Conservation (phyloP, 2,888 invertebrate genomes). For the Callosobruchus maculatus region DNA sequence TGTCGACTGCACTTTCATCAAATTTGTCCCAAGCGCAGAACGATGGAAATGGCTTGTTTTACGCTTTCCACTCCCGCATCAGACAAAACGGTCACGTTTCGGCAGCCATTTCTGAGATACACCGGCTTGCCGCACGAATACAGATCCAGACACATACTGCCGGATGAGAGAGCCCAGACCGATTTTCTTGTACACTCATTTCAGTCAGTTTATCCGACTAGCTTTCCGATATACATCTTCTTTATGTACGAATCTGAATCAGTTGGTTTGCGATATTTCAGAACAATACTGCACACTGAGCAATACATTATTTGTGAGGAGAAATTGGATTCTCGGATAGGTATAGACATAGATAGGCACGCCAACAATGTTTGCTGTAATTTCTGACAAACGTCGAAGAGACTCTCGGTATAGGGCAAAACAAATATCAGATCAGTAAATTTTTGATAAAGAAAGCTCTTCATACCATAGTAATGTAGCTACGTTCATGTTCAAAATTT, state of each 20-base stretch:
- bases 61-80: not conserved
- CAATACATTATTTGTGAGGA: no score
- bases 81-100: not conserved
- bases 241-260: not conserved
- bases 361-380: no score
- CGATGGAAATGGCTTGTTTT: not conserved
- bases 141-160: not conserved
- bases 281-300: no score
- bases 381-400: no score
- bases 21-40: not conserved
- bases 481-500: no score
- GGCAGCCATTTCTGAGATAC: not conserved
- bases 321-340: no score
- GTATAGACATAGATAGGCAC: no score
- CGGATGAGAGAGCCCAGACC: not conserved
- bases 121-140: not conserved
- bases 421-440: no score
- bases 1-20: not conserved
- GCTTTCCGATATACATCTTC: not conserved
- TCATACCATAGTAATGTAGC: no score
- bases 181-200: not conserved
- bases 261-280: not conserved
- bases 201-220: not conserved
- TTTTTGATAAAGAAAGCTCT: no score
- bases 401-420: no score